Conservation (phyloP, 2,888 invertebrate genomes). For the Athripsodes cinereus region DNA sequence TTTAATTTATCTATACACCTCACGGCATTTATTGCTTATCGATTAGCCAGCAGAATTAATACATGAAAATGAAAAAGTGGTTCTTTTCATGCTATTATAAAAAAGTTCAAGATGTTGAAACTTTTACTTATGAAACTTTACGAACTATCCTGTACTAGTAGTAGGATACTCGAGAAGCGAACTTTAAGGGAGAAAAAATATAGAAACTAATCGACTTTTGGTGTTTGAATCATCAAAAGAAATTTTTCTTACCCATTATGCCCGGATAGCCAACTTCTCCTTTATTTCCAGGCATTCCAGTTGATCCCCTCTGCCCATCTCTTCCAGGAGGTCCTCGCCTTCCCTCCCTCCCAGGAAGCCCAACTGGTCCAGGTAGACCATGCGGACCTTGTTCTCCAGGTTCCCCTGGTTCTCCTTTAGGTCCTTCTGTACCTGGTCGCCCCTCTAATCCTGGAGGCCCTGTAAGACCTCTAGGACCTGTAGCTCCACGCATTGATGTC, state of each 20-base stretch:
- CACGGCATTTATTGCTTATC: no score
- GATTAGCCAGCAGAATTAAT: no score
- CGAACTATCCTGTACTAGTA: no score
- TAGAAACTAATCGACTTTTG: no score
- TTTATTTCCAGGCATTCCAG: constrained; percentile 66
- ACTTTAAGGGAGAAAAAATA: no score
- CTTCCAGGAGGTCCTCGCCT: constrained; percentile 68
- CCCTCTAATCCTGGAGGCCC: constrained; percentile 74
- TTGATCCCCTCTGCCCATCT: constrained; percentile 71
- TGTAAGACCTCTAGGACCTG: constrained; percentile 80
- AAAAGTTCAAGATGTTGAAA: no score
- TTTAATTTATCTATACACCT: no score
- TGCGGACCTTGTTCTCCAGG: constrained; percentile 67
- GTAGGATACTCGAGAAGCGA: no score
- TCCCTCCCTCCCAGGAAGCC: constrained; percentile 60
- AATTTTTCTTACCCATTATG: constrained; percentile 45
- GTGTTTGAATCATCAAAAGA: no score
- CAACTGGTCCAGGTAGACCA: constrained; percentile 59
- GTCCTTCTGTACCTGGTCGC: constrained; percentile 62
- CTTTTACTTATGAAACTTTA: no score
- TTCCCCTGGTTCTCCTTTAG: constrained; percentile 74
- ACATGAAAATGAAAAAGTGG: no score
- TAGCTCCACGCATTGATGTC: constrained; percentile 76
- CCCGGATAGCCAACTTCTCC: constrained; percentile 76
- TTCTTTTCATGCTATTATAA: no score